Evolutionary conservation across 1,140 invertebrate genomes (phyloP).

Genomic region (Metopolophium dirhodum): DNA sequence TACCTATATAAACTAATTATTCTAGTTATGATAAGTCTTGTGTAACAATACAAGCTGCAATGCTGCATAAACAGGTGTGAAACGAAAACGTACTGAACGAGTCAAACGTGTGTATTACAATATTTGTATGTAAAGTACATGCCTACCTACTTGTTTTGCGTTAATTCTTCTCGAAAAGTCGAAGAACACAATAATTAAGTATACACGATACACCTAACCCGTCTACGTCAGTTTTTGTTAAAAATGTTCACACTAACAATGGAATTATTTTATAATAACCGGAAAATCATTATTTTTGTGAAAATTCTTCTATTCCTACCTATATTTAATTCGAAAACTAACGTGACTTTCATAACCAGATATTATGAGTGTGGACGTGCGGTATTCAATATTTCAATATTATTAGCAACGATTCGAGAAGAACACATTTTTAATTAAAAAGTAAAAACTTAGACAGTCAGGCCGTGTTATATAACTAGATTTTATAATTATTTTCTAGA

Average conservation of each 20-base stretch:
- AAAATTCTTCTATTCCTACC: not conserved
- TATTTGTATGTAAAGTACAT: not conserved
- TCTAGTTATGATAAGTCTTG: not conserved
- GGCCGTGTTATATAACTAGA: not conserved
- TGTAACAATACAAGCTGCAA: not conserved
- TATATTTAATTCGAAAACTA: not conserved
- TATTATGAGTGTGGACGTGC: too few relatives aligned
- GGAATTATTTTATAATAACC: not conserved
- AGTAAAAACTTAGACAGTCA: not conserved
- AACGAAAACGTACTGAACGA: not conserved
- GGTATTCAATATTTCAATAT: not conserved
- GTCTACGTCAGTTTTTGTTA: not conserved
- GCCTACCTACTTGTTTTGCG: not conserved
- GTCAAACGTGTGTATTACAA: constrained; percentile 12
- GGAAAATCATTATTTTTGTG: not conserved
- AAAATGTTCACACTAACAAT: not conserved
- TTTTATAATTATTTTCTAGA: not conserved
- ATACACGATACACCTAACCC: not conserved
- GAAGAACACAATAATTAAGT: constrained; percentile 9
- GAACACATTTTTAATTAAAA: not conserved
- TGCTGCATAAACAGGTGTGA: not conserved
- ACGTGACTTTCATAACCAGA: not conserved
- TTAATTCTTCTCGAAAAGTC: not conserved
- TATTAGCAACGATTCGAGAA: not conserved
- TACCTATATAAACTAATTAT: not conserved